Evolutionary conservation across 2,888 invertebrate genomes (phyloP).

Genomic region (Hyalella azteca): DNA sequence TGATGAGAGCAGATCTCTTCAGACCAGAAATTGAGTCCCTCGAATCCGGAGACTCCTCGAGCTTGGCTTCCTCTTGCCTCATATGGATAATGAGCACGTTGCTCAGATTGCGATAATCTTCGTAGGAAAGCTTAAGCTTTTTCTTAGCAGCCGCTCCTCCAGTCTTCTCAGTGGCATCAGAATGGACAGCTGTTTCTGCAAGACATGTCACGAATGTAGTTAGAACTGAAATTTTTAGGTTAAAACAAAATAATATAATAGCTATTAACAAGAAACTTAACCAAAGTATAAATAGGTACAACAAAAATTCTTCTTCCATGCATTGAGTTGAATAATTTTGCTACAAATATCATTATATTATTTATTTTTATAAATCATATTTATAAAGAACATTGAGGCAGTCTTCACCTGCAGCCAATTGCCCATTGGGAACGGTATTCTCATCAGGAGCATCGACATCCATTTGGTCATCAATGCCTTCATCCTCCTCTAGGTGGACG

Average conservation of each 20-base stretch:
- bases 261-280: too few species aligned
- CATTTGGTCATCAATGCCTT: conserved; percentile 68
- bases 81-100: conserved; percentile 90
- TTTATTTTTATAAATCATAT: too few species aligned
- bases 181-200: background rate
- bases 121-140: conserved; percentile 75
- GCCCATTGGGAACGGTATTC: conserved; percentile 51
- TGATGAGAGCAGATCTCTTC: conserved; percentile 80
- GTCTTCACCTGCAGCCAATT: conserved; percentile 14
- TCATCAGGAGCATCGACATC: conserved; percentile 63
- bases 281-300: too few species aligned
- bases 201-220: background rate
- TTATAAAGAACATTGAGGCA: background rate
- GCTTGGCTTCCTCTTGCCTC: conserved; percentile 76
- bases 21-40: conserved; percentile 61
- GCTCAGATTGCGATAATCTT: conserved; percentile 90
- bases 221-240: too few species aligned
- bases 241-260: too few species aligned
- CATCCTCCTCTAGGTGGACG: conserved; percentile 83
- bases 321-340: too few species aligned
- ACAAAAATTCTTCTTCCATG: too few species aligned
- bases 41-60: conserved; percentile 39
- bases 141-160: conserved; percentile 57
- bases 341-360: too few species aligned
- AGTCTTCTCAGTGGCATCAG: background rate